phyloP scores from a whole-genome alignment of 1,140 invertebrate genomes.

The Drosophila busckii region DNA sequence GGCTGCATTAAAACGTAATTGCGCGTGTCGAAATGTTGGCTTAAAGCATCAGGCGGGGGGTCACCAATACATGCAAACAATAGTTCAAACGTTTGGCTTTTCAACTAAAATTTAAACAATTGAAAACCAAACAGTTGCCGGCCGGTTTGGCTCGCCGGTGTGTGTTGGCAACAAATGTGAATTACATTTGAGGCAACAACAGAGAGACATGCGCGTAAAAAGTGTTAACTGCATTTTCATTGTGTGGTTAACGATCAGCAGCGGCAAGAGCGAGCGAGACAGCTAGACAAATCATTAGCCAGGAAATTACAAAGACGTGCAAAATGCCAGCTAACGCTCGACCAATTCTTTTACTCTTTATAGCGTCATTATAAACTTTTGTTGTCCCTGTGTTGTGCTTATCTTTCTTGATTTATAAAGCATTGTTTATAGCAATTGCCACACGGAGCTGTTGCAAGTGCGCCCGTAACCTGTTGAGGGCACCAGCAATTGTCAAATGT shows the following conservation, averaged over 20 bases:
- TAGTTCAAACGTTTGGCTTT: no score
- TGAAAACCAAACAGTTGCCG: no score
- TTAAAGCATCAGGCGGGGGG: conserved; percentile 2
- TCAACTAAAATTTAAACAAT: no score
- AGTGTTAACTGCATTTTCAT: conserved; percentile 58
- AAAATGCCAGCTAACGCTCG: conserved; percentile 30
- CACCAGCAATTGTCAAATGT: no score
- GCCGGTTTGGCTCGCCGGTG: no score
- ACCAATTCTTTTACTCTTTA: conserved; percentile 10
- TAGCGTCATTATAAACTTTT: conserved; percentile 2
- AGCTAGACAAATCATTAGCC: conserved; percentile 7
- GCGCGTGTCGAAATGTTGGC: conserved; percentile 56
- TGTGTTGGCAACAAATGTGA: background rate
- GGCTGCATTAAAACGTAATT: conserved; percentile 52
- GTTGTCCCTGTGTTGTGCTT: no score
- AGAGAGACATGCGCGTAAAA: conserved; percentile 25
- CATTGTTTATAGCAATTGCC: no score
- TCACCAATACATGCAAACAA: background rate
- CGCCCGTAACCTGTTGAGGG: no score
- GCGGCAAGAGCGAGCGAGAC: conserved; percentile 10
- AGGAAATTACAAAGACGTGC: conserved; percentile 49
- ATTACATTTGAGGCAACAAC: no score
- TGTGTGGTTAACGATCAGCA: conserved; percentile 43
- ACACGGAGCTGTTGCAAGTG: background rate
- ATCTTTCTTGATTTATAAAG: no score